These are phyloP conservation scores for Hassar affinis DNA, from an alignment of 2,113 vertebrate genomes.

Conservation along the genomic window DNA sequence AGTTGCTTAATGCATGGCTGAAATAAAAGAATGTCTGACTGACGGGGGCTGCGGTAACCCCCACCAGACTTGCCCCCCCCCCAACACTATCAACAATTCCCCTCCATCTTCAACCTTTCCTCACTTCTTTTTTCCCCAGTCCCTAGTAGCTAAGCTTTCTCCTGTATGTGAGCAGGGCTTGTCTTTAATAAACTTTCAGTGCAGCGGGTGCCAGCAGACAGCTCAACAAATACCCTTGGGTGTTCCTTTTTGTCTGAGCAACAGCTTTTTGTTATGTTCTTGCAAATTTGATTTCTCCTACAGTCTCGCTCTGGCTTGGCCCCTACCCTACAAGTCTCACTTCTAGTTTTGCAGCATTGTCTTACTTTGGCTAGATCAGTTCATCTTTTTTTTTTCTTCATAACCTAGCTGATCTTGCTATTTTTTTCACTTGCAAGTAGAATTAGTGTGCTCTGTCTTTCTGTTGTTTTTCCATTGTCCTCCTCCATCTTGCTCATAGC, in stretches of 20 bases:
- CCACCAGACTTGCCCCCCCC: slow-evolving; percentile 64
- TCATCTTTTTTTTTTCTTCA: slow-evolving; percentile 51
- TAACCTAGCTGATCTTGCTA: slow-evolving; percentile 59
- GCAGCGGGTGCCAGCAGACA: slow-evolving; percentile 84
- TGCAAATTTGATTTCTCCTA: slow-evolving; percentile 81
- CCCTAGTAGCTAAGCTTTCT: slow-evolving; percentile 93
- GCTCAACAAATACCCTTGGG: slow-evolving; percentile 77
- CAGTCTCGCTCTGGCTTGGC: slow-evolving; percentile 61
- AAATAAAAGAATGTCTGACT: slow-evolving; percentile 99
- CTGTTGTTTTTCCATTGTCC: slow-evolving; percentile 8
- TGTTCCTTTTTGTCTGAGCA: slow-evolving; percentile 72
- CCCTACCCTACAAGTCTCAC: neutral
- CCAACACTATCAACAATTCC: slow-evolving; percentile 41
- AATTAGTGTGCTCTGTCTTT: neutral
- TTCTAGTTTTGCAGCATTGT: slow-evolving; percentile 16
- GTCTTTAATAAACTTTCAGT: slow-evolving; percentile 93
- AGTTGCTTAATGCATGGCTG: slow-evolving; percentile 99
- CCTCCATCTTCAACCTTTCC: slow-evolving; percentile 54
- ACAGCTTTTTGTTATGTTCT: slow-evolving; percentile 81
- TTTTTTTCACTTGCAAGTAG: neutral
- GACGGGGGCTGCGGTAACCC: slow-evolving; percentile 86
- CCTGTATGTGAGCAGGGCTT: slow-evolving; percentile 84
- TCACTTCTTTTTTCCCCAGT: slow-evolving; percentile 63
- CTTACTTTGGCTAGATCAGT: slow-evolving; percentile 1
- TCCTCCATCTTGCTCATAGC: slow-evolving; percentile 18